A percentile compares a stretch with the other conserved stretches of the same genome.
Evolutionary conservation across 2,113 vertebrate species (phyloP).

Genomic region (Seriola aureovittata): DNA sequence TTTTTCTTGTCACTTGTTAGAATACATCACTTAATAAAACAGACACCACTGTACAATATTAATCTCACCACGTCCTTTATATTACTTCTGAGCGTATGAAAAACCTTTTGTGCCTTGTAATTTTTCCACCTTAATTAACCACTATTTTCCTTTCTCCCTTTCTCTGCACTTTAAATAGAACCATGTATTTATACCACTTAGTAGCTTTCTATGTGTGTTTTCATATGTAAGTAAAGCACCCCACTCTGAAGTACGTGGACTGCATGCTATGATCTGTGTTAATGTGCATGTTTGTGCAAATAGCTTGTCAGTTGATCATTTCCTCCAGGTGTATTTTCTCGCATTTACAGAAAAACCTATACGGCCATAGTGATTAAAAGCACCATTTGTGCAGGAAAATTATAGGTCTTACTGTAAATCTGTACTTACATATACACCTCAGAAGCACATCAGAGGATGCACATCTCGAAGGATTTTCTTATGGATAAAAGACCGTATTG

Average conservation of each 20-base stretch:
- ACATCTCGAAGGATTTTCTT: background rate
- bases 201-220: background rate
- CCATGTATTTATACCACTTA: background rate
- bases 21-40: background rate
- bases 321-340: background rate
- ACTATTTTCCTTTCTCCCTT: background rate
- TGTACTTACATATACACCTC: background rate
- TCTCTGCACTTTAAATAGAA: background rate
- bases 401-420: background rate
- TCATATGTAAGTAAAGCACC: background rate
- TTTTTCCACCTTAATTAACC: background rate
- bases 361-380: background rate
- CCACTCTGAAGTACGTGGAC: background rate
- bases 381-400: background rate
- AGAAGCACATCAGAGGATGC: background rate
- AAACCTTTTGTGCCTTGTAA: background rate
- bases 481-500: background rate
- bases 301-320: background rate
- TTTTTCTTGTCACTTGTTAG: constrained; percentile 4
- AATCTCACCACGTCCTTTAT: background rate
- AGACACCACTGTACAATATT: constrained; percentile 4
- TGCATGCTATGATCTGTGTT: background rate
- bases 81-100: background rate
- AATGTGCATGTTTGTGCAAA: background rate
- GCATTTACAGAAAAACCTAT: background rate